Percentiles rank a stretch among this genome's conserved stretches.
Conservation (phyloP, 64 coral and sea anemone species). For the Actinia tenebrosa region DNA sequence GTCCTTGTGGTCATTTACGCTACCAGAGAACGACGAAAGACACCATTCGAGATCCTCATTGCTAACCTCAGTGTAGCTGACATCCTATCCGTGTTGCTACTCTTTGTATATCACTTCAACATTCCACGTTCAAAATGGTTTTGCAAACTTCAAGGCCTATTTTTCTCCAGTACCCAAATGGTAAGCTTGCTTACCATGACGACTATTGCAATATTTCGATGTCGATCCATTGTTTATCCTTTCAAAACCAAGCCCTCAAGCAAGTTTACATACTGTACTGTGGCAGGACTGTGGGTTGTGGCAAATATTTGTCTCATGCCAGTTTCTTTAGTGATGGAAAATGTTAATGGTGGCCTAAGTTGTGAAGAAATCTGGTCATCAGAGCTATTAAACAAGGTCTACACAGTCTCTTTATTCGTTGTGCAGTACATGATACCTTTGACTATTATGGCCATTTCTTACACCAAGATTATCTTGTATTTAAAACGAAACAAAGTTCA, state of each 20-base stretch:
- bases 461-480: conserved; percentile 18
- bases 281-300: too few species aligned
- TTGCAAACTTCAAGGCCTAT: neutral
- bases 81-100: neutral
- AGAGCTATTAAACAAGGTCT: neutral
- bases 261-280: too few species aligned
- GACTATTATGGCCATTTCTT: neutral
- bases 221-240: neutral
- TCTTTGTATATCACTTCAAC: neutral
- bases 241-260: neutral
- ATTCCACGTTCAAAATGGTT: neutral
- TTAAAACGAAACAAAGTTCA: neutral
- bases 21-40: neutral
- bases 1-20: neutral
- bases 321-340: too few species aligned
- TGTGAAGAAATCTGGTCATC: neutral
- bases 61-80: conserved; percentile 12
- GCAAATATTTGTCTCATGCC: too few species aligned
- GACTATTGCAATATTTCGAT: neutral
- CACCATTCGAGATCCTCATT: neutral
- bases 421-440: neutral
- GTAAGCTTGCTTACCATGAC: neutral
- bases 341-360: too few species aligned
- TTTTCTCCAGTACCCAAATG: neutral
- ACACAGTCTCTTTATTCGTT: neutral